These are phyloP conservation scores for Coilia nasus DNA, from an alignment of 2,797 vertebrate genomes.

Conservation along the genomic window DNA sequence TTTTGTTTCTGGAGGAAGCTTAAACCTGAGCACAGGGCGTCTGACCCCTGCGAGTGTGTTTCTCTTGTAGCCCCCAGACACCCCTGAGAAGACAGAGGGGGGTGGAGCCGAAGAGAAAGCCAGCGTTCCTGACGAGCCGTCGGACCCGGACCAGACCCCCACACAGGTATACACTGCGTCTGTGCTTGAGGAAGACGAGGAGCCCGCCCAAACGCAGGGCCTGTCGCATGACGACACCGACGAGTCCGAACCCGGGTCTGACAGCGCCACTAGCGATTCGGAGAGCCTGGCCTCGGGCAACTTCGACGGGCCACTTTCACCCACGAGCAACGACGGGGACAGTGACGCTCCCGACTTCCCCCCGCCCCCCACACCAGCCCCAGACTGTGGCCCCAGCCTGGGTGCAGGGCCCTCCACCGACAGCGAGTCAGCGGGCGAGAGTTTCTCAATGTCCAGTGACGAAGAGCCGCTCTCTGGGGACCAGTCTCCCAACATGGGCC, in stretches of 20 bases:
- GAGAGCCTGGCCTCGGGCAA: conserved; percentile 38
- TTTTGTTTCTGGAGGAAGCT: not conserved
- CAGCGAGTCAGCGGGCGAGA: conserved; percentile 67
- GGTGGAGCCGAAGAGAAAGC: conserved; percentile 52
- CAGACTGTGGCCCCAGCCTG: not conserved
- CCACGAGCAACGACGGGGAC: conserved; percentile 35
- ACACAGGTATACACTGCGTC: conserved; percentile 68
- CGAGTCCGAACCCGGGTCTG: conserved; percentile 39
- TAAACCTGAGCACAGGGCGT: not conserved
- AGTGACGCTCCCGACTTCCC: not conserved
- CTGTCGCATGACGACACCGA: conserved; percentile 30
- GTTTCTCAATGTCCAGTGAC: conserved; percentile 65
- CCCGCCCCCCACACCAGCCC: not conserved
- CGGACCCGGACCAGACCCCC: conserved; percentile 41
- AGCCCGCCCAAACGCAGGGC: conserved; percentile 28
- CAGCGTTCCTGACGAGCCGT: conserved; percentile 48
- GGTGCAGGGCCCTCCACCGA: conserved; percentile 50
- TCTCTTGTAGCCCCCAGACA: conserved; percentile 78
- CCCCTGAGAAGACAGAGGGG: conserved; percentile 65
- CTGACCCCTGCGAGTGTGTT: not conserved
- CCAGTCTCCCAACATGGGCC: conserved; percentile 61
- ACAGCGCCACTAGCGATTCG: conserved; percentile 39
- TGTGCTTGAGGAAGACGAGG: conserved; percentile 38
- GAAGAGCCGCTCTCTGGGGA: conserved; percentile 65
- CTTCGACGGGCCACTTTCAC: conserved; percentile 35